Evolutionary conservation across 2,888 invertebrate species (phyloP).

Genomic region (Nomada fucata): DNA sequence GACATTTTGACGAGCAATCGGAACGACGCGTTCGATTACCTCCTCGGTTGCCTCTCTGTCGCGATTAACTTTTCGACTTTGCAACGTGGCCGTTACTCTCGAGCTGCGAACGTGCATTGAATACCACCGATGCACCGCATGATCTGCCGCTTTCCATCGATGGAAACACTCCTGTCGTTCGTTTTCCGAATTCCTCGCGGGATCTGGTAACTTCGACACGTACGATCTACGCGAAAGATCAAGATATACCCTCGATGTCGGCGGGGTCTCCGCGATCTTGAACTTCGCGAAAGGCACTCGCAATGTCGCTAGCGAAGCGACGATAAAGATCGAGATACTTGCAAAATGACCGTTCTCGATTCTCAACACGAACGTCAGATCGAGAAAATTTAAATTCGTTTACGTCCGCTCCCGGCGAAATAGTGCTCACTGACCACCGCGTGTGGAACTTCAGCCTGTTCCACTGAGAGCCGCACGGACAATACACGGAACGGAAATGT

Average conservation of each 20-base stretch:
- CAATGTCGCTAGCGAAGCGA: background rate
- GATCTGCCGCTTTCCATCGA: conserved; percentile 11
- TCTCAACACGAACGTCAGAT: background rate
- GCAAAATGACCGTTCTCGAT: background rate
- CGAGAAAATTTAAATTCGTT: background rate
- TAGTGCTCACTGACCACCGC: conserved; percentile 2
- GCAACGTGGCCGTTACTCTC: background rate
- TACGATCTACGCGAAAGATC: background rate
- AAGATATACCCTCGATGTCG: too few relatives aligned
- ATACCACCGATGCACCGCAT: conserved; percentile 19
- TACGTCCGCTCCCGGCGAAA: background rate
- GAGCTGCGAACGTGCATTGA: background rate
- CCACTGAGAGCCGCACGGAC: background rate
- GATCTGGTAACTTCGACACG: background rate
- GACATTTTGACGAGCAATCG: conserved; percentile 49
- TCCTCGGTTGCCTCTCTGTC: background rate
- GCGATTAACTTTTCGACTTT: background rate
- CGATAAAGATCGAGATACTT: background rate
- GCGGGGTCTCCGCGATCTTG: background rate
- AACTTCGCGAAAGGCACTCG: background rate
- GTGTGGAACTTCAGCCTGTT: background rate
- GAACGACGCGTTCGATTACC: background rate
- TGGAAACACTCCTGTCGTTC: background rate
- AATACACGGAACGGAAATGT: conserved; percentile 43
- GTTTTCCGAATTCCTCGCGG: background rate